Percentiles rank a stretch among this genome's conserved stretches.
These are phyloP conservation scores for Drosophila mimica DNA, from an alignment of 2,888 invertebrate species.

Conservation along the genomic window DNA sequence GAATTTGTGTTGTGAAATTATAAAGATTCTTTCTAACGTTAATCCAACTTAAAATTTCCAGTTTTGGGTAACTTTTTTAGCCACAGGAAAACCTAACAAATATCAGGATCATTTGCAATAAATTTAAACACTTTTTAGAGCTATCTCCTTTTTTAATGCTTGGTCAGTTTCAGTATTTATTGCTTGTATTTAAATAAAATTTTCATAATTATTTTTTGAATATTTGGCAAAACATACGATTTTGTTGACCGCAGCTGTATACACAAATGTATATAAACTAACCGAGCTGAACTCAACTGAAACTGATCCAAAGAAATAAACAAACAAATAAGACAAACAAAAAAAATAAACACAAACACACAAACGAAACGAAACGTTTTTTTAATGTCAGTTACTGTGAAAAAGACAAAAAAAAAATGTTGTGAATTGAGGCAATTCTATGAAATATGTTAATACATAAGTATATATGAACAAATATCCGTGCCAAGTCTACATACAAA, in stretches of 20 bases:
- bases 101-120: neutral
- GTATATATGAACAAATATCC: neutral
- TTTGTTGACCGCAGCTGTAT: neutral
- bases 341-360: slow-evolving; percentile 42
- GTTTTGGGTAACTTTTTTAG: neutral
- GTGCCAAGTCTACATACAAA: neutral
- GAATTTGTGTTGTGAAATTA: neutral
- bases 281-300: slow-evolving; percentile 42
- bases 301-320: slow-evolving; percentile 33
- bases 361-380: slow-evolving; percentile 56
- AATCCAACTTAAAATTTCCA: too few species aligned
- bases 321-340: slow-evolving; percentile 23
- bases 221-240: neutral
- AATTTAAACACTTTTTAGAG: neutral
- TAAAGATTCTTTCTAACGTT: too few species aligned
- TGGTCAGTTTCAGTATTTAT: too few species aligned
- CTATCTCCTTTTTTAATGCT: too few species aligned
- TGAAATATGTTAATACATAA: slow-evolving; percentile 58
- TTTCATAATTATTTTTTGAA: neutral
- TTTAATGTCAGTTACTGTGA: slow-evolving; percentile 61
- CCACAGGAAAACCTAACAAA: neutral
- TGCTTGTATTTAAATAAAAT: neutral
- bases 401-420: slow-evolving; percentile 39
- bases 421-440: slow-evolving; percentile 56
- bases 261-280: slow-evolving; percentile 22